Base-by-base conservation (phyloP, 1,140 invertebrate species). In the Cherax destructor region DNA sequence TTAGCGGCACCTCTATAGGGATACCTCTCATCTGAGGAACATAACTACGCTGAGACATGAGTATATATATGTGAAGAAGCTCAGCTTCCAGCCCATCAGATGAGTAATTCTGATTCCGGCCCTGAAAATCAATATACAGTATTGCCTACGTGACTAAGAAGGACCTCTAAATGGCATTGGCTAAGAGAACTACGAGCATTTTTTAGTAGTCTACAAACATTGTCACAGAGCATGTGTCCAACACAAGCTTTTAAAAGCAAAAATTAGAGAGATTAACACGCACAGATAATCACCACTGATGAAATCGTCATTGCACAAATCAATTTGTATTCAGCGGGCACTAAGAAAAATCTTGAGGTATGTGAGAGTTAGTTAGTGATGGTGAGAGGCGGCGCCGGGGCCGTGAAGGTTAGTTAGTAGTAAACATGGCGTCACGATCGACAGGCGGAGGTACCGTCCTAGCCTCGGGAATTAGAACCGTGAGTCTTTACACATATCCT, bases 381-480 rank as follows among this genome's bases (percentile, higher is more conserved):
- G 47, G 65, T 9, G 13, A 50, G 50, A 59, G 50, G 16, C 18
- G 4, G 65, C 76, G 47, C 56, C 76, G 41, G 30, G 52, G n/a
- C 11, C 86, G 86, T 88, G 83, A 86, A 50, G 49, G 65, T 86
- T 76, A 86, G 83, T 30, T 76, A 88, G 86, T 88, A 30, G 86
- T 79, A 80, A 88, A 88, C 86, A 88, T 88, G 86, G 86, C 86
- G 86, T 88, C 86, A 47, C 86, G 86, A 79, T 88, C 86, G 86
- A 88, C 86, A 61, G 86, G 86, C 86, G 86, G 86, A 11, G 86
- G 86, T 13, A 88, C 86, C 41, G 61, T 88, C 76, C 86, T 88
- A 59, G 86, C 86, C 56, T 88, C 86, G 77, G 86, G 86, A 88
- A 88, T 88, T 79, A 88, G 86, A 49, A 88, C 86, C 30, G 86